Percentiles rank a stretch among this genome's conserved stretches.
phyloP scores from a whole-genome alignment of 2,113 vertebrate species.

The Myotis yumanensis region DNA sequence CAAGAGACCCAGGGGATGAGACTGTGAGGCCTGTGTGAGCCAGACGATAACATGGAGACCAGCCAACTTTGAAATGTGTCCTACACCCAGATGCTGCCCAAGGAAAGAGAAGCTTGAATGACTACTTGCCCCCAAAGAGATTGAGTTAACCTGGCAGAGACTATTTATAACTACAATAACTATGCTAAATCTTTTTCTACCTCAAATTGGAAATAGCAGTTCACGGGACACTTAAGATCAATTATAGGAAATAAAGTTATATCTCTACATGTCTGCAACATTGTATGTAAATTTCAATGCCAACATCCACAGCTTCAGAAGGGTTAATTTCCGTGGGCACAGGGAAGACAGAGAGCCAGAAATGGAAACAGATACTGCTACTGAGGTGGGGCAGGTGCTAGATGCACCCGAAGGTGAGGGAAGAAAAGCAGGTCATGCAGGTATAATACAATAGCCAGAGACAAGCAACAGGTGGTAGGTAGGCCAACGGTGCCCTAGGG shows the following conservation, averaged over 20 bases:
- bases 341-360: background rate
- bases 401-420: background rate
- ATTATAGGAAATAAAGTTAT: background rate
- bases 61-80: background rate
- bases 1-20: background rate
- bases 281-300: background rate
- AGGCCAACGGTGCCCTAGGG: background rate
- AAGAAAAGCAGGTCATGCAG: background rate
- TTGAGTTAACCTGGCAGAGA: background rate
- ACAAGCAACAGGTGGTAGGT: slow-evolving; percentile 3
- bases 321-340: background rate
- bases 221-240: background rate
- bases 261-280: background rate
- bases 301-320: background rate
- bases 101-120: background rate
- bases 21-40: background rate
- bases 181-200: background rate
- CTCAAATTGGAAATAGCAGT: background rate
- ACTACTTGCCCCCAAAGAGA: background rate
- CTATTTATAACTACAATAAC: background rate
- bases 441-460: background rate
- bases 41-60: background rate
- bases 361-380: background rate
- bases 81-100: background rate
- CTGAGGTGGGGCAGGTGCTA: background rate